Evolutionary conservation across 2,888 invertebrate genomes (phyloP), one percentile per base, ranked within the genome.

Genomic region (Dascillus cervinus): DNA sequence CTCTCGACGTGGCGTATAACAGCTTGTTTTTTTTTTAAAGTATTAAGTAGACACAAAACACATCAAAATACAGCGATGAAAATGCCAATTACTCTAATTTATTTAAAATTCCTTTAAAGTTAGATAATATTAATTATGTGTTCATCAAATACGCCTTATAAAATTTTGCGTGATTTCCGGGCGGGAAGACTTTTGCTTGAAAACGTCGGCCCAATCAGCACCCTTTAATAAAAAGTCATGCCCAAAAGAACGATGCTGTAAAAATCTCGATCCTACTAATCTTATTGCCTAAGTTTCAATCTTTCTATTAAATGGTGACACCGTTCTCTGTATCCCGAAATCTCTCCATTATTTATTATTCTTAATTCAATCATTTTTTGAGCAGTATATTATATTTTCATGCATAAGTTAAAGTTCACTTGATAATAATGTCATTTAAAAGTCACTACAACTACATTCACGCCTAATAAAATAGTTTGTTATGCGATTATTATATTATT

Each of bases 151-250:
- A 17, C 4, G 32, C 39, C 33, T 42, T 44, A 41, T 34, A 40
- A 40, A 42, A 39, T 35, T 36, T 35, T 46, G 48, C 47, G 54
- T 57, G 59, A 57, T 61, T 60, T 60, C 49, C 60, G 63, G 64
- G 64, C 62, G 63, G 65, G 65, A 65, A 65, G 65, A 65, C 65
- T 62, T 62, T 55, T 46, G 44, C 46, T 42, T 26, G 37, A 46
- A 46, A 30, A 32, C 31, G 27, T 34, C 58, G 58, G 60, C 59
- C 44, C 46, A 44, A 56, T 57, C 55, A 55, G 50, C 58, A 62
- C 59, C 56, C 47, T 43, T 44, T 51, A 55, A n/a, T n/a, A n/a
- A n/a, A 60, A 60, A 60, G 60, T 59, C 58, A 57, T 55, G 57
- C 60, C 60, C 55, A 41, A 44, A 50, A 30, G 56, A 58, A 56